phyloP scores from a whole-genome alignment of 2,888 invertebrate species.

The Ophraella communa region DNA sequence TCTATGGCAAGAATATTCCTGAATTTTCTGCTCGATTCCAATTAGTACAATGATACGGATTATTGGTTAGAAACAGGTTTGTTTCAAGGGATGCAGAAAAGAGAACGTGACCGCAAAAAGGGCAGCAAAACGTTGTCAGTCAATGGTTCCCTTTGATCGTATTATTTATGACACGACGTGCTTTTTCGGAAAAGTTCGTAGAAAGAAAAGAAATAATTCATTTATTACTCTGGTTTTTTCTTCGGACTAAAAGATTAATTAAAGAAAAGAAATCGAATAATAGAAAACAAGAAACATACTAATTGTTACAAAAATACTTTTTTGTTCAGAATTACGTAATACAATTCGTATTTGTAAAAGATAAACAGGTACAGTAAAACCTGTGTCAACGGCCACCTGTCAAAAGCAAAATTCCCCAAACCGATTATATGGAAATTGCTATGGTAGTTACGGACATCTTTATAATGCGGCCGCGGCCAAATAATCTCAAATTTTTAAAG shows the following conservation, averaged over 20 bases:
- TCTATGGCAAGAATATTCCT: conserved; percentile 16
- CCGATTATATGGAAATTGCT: no score
- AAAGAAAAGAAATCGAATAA: no score
- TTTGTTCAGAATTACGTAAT: no score
- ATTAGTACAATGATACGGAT: conserved; percentile 48
- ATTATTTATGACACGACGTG: conserved; percentile 24
- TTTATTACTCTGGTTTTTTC: neutral
- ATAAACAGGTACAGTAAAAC: no score
- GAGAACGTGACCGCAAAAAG: conserved; percentile 44
- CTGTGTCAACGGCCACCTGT: no score
- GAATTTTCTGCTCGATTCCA: conserved; percentile 48
- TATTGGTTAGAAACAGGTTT: conserved; percentile 44
- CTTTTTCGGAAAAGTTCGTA: neutral
- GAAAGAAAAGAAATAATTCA: neutral
- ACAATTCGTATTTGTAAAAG: no score
- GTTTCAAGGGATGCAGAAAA: conserved; percentile 40
- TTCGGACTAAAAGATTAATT: neutral
- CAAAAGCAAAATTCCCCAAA: no score
- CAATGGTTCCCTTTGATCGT: conserved; percentile 24
- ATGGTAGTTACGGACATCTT: no score
- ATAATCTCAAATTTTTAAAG: no score
- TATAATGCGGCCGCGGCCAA: no score
- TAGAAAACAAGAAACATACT: no score
- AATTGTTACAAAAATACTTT: no score
- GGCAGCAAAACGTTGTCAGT: conserved; percentile 41